These are phyloP conservation scores for Siphlonurus alternatus DNA, from an alignment of 2,888 invertebrate genomes.

Conservation along the genomic window DNA sequence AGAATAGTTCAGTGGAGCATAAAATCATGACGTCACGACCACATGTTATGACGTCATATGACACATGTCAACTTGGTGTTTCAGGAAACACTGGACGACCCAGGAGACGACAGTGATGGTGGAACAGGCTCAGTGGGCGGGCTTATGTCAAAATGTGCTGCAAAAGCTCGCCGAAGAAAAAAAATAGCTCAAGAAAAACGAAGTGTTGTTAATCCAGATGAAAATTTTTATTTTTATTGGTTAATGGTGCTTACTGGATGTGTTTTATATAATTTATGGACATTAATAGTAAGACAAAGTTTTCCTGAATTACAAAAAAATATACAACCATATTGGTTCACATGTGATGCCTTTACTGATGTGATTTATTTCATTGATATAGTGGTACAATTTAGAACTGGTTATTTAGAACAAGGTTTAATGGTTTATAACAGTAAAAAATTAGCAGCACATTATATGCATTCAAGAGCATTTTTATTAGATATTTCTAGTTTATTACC, in stretches of 20 bases:
- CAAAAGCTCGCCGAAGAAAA: slow-evolving; percentile 33
- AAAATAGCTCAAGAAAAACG: slow-evolving; percentile 21
- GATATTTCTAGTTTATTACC: slow-evolving; percentile 72
- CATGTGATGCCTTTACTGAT: slow-evolving; percentile 73
- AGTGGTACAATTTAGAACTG: slow-evolving; percentile 80
- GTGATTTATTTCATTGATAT: slow-evolving; percentile 76
- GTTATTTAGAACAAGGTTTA: slow-evolving; percentile 85
- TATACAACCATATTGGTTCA: slow-evolving; percentile 42
- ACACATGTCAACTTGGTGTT: too few relatives aligned
- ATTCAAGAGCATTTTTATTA: slow-evolving; percentile 66
- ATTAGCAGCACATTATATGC: slow-evolving; percentile 73
- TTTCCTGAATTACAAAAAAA: slow-evolving; percentile 71
- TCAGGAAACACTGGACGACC: slow-evolving; percentile 29
- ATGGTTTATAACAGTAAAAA: slow-evolving; percentile 88
- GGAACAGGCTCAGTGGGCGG: slow-evolving; percentile 30
- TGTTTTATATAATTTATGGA: slow-evolving; percentile 91
- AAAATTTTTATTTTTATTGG: slow-evolving; percentile 94
- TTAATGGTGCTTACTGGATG: slow-evolving; percentile 73
- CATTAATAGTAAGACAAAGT: slow-evolving; percentile 84
- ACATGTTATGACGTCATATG: too few relatives aligned
- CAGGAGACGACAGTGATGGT: slow-evolving; percentile 24
- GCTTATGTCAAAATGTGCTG: slow-evolving; percentile 15
- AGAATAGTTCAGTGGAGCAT: too few relatives aligned
- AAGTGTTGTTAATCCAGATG: slow-evolving; percentile 85
- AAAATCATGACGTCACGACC: too few relatives aligned